Evolutionary conservation across 1,140 invertebrate genomes (phyloP).

Genomic region (Lordiphosa clarofinis): DNA sequence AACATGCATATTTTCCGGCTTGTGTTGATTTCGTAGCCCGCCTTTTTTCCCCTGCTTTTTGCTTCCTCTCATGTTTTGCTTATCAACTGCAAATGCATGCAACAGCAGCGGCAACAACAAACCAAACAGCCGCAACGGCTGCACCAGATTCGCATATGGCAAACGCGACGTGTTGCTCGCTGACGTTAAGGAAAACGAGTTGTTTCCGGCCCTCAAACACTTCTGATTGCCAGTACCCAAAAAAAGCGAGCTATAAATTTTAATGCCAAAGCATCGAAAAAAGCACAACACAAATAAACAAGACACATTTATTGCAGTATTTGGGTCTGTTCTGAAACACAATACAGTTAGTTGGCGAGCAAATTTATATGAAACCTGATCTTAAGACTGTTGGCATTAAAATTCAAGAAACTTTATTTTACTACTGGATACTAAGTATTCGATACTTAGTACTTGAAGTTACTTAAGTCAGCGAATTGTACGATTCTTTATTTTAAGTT

Average conservation of each 20-base stretch:
- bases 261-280: conserved; percentile 54
- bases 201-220: conserved; percentile 72
- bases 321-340: too few species aligned
- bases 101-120: conserved; percentile 32
- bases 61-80: conserved; percentile 45
- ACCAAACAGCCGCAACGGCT: too few species aligned
- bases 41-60: conserved; percentile 15
- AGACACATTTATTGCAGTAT: conserved; percentile 10
- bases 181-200: conserved; percentile 62
- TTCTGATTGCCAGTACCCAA: conserved; percentile 53
- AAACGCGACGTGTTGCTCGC: conserved; percentile 53
- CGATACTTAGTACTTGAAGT: too few species aligned
- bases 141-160: conserved; percentile 36
- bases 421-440: too few species aligned
- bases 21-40: conserved; percentile 63
- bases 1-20: conserved; percentile 63
- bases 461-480: too few species aligned
- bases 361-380: conserved; percentile 7
- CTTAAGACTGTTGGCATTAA: neutral
- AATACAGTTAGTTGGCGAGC: too few species aligned
- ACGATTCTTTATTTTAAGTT: too few species aligned
- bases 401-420: too few species aligned
- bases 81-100: conserved; percentile 67
- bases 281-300: conserved; percentile 24
- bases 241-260: conserved; percentile 50